Evolutionary conservation across 2,113 vertebrate genomes (phyloP), one percentile per base, ranked within the genome.

Genomic region (Brienomyrus brachyistius): DNA sequence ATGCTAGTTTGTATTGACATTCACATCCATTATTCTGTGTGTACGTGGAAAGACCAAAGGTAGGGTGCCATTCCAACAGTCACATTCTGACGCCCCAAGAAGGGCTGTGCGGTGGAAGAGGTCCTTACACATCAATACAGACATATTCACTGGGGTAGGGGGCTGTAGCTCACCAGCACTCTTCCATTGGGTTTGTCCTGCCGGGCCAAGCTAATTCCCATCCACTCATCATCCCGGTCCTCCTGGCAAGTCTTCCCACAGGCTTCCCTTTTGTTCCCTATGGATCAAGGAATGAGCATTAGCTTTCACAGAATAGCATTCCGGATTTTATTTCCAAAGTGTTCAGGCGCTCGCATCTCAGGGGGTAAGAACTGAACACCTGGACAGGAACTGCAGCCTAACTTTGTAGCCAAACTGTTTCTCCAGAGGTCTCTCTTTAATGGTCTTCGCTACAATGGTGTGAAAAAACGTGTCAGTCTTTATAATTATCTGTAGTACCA

Each of bases 171-270:
- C 95, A 99, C 98, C 97, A 99, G 93, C 90, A 99, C 95, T 19
- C 94, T 96, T 92, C 98, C 98, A 13, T 95, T 94, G 59, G 95
- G 94, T 91, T 91, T 96, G 19, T 97, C 94, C 95, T 99, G 98
- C 52, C 98, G 96, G 51, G 98, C 97, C 93, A 99, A 93, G 92
- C 97, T 99, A 92, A 99, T 98, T 0, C 98, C 98, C 98, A 99
- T 99, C 98, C 98, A 99, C 94, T 99, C 98, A 2, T 99, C 94
- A 19, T 98, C 96, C 88, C 98, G 94, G 94, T 99, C 97, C 89
- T 97, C 98, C 92, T 95, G 96, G 92, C 98, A 99, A 0, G 98
- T 99, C 96, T 99, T 99, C 86, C 98, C 98, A 88, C 98, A 99
- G 8, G 95, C 92, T 21, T 91, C 93, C 23, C 96, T 95, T 92